These are phyloP conservation scores for Oscheius onirici DNA, from an alignment of 2,888 invertebrate species.

Conservation along the genomic window DNA sequence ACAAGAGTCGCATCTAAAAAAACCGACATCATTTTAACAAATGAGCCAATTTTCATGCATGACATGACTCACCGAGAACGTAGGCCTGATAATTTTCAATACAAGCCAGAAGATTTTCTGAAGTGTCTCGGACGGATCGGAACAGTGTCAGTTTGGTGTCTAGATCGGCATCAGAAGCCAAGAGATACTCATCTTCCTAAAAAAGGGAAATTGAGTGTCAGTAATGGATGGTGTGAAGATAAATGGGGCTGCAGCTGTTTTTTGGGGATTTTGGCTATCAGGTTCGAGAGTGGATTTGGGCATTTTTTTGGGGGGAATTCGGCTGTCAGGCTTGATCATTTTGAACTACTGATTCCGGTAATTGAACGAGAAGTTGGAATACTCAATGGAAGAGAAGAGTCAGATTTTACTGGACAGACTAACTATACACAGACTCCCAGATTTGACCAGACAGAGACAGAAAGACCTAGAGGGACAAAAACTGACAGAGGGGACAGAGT, in stretches of 20 bases:
- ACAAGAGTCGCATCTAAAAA: slow-evolving; percentile 87
- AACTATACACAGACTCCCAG: too few relatives aligned
- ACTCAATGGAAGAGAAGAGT: too few relatives aligned
- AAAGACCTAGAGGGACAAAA: too few relatives aligned
- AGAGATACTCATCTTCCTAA: slow-evolving; percentile 91
- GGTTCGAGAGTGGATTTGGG: background rate
- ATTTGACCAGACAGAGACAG: too few relatives aligned
- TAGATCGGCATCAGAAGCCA: slow-evolving; percentile 92
- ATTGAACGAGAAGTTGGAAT: too few relatives aligned
- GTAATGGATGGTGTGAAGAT: background rate
- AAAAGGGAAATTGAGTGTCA: background rate
- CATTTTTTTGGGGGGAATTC: background rate
- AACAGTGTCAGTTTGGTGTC: slow-evolving; percentile 89
- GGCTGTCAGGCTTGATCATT: background rate
- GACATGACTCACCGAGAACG: slow-evolving; percentile 79
- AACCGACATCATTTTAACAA: background rate
- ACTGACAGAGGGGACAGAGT: too few relatives aligned
- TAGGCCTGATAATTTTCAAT: slow-evolving; percentile 81
- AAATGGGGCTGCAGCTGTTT: background rate
- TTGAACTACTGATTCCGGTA: background rate
- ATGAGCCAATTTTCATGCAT: background rate
- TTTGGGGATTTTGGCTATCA: background rate
- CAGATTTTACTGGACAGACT: too few relatives aligned
- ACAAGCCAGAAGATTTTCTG: slow-evolving; percentile 73
- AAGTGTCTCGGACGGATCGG: slow-evolving; percentile 73